Percentiles rank a stretch among this genome's conserved stretches.
Conservation (phyloP, 2,888 invertebrate species). For the Acanthoscelides obtectus region DNA sequence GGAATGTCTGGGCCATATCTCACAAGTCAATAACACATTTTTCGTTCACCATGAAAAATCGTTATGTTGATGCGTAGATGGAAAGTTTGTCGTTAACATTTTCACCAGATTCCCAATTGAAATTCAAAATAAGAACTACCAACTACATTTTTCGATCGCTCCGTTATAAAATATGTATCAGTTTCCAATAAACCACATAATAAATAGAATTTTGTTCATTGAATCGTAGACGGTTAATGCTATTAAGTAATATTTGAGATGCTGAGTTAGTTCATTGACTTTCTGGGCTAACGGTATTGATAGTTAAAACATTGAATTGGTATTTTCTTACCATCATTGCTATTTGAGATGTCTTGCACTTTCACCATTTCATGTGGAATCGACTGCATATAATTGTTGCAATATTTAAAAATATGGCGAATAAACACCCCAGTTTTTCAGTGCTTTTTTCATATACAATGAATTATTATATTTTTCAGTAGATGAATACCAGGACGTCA, state of each 20-base stretch:
- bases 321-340: no score
- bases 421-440: no score
- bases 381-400: no score
- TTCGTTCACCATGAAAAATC: neutral
- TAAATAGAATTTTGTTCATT: neutral
- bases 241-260: neutral
- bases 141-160: neutral
- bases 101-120: neutral
- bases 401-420: no score
- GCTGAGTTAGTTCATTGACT: no score
- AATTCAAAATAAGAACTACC: neutral
- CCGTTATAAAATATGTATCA: neutral
- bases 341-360: no score
- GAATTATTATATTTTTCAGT: no score
- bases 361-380: no score
- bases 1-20: neutral
- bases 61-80: neutral
- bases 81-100: neutral
- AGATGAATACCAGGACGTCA: no score
- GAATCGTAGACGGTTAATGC: neutral
- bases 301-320: no score
- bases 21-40: neutral
- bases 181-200: neutral
- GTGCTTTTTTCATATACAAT: no score
- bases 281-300: no score